Evolutionary conservation across 2,113 vertebrate genomes (phyloP).

Genomic region (Empidonax traillii): DNA sequence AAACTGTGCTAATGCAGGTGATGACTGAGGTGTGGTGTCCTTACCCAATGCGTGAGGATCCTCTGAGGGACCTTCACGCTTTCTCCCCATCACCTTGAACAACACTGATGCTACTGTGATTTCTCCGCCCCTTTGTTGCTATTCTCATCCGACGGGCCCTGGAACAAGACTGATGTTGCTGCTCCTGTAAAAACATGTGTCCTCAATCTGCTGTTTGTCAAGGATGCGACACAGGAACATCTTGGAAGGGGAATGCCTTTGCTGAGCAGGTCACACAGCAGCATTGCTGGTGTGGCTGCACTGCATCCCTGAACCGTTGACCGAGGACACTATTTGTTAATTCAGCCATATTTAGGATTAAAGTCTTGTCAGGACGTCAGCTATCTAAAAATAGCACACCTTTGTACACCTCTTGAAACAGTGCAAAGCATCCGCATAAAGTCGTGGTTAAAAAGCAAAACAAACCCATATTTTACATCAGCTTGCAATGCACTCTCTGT

Average conservation of each 20-base stretch:
- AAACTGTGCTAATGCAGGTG: neutral
- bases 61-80: neutral
- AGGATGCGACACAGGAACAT: rapidly evolving
- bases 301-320: rapidly evolving
- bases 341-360: neutral
- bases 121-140: neutral
- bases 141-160: neutral
- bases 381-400: neutral
- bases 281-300: neutral
- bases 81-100: neutral
- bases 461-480: neutral
- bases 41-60: neutral
- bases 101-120: neutral
- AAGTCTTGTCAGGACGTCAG: neutral
- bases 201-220: neutral
- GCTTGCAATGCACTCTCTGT: rapidly evolving
- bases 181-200: neutral
- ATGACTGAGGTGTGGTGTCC: neutral
- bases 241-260: neutral
- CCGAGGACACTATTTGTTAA: neutral
- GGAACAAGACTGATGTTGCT: neutral
- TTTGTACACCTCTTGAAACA: neutral
- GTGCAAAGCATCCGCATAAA: neutral
- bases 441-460: neutral
- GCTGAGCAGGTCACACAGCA: neutral